Base-by-base conservation (phyloP, 2,888 invertebrate species). In the Pseudoips prasinana region DNA sequence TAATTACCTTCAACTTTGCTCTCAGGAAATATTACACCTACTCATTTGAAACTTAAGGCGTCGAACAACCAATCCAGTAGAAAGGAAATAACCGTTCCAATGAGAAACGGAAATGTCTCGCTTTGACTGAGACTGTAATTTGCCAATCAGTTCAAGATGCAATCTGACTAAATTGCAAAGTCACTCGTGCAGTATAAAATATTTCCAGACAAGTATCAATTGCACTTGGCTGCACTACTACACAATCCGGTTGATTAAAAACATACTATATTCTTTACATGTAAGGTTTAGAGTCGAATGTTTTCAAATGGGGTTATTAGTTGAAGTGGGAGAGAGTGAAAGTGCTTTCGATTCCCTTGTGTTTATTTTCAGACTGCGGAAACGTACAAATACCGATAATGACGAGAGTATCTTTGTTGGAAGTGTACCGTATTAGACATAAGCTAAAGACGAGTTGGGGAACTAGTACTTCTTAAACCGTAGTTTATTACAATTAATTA, bases 321-420 rank as follows among this genome's bases (percentile, higher is more conserved):
- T 52, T 48, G 44, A 53, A 53, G 53, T 53, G 47, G 53, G 45
- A 39, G 51, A 54, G 39, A 65, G 66, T 65, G 67, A 66, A 68
- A 68, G 68, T 66, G 49, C 35, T 52, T 53, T 50, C 36, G 25
- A 41, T 53, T 57, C 54, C 60, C 54, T 56, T 49, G 64, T 54
- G 45, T 54, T 56, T 62, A 63, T 63, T 68, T 67, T 59, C 55
- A 60, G 58, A 57, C 54, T 52, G 19, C 55, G 63, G 68, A 66
- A 64, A 59, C 58, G 45, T 48, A 50, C 42, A 54, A 61, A 59
- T 58, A 59, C 43, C 40, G 46, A 52, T 45, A 51, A 52, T 61
- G 55, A 62, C 55, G 31, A 25, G 19, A 8, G 32, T 35, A 29
- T 32, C 28, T 39, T 43, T 7, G 17, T 26, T 28, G 35, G 31